Percentiles rank a stretch among this genome's conserved stretches.
phyloP scores from a whole-genome alignment of 2,113 vertebrate genomes.

The Tragelaphus strepsiceros region DNA sequence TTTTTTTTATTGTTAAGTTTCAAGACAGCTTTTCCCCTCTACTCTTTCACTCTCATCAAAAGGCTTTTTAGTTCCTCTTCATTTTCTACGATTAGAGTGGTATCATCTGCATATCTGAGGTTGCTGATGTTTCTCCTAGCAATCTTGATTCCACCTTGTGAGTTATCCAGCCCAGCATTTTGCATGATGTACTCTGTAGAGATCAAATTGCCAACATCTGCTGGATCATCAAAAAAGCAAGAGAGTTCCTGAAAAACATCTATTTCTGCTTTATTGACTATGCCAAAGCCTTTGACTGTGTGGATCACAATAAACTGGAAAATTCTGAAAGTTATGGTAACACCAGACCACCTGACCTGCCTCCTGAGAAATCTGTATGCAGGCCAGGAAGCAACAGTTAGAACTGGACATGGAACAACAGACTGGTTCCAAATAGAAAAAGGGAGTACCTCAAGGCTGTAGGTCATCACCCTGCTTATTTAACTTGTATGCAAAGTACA shows the following conservation, averaged over 20 bases:
- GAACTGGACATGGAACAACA: no score
- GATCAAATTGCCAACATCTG: not conserved
- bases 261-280: not conserved
- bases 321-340: not conserved
- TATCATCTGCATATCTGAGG: not conserved
- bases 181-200: not conserved
- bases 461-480: no score
- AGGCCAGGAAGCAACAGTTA: no score
- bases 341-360: no score
- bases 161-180: not conserved
- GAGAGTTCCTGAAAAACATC: not conserved
- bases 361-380: no score
- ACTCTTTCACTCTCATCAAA: not conserved
- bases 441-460: no score
- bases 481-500: no score
- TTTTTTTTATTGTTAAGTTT: not conserved
- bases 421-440: no score
- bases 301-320: not conserved
- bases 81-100: not conserved
- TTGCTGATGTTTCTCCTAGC: not conserved
- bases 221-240: not conserved
- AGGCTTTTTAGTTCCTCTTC: not conserved
- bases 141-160: not conserved
- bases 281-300: not conserved
- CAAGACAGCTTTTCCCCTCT: not conserved